These are phyloP conservation scores for Melanerpes formicivorus DNA, from an alignment of 2,113 vertebrate species.

Conservation along the genomic window DNA sequence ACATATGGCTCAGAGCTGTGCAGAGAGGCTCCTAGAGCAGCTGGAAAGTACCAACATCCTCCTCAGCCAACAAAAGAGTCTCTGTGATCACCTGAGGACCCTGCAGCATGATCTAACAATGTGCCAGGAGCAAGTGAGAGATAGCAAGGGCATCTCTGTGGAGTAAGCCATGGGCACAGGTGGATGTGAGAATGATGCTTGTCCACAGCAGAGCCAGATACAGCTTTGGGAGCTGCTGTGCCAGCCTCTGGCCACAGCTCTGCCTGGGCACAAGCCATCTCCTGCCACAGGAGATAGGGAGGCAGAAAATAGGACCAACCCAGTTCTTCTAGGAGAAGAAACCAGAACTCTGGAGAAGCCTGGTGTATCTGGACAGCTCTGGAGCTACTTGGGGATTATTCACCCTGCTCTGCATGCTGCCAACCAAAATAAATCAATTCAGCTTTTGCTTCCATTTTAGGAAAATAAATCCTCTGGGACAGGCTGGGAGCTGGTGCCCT, in stretches of 20 bases:
- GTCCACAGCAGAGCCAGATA: not conserved
- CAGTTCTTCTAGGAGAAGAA: not conserved
- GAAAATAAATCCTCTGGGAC: constrained; percentile 35
- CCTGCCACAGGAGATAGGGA: not conserved
- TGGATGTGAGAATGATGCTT: accelerated
- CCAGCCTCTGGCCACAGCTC: not conserved
- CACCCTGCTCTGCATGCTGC: not conserved
- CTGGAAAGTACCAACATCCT: not conserved
- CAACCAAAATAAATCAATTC: constrained; percentile 48
- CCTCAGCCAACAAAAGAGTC: not conserved
- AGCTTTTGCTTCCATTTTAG: constrained; percentile 59
- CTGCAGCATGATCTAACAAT: accelerated
- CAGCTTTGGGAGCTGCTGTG: not conserved
- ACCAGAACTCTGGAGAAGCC: accelerated
- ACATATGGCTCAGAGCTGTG: accelerated
- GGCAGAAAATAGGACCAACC: accelerated
- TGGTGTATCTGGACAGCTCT: not conserved
- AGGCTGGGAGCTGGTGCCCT: not conserved
- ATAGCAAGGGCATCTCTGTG: not conserved
- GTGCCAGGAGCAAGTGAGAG: accelerated
- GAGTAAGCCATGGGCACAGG: accelerated
- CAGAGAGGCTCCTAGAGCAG: not conserved
- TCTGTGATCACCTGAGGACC: not conserved
- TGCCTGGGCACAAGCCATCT: not conserved
- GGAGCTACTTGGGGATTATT: constrained; percentile 3